Percentiles rank a stretch among this genome's conserved stretches.
Conservation (phyloP, 2,797 vertebrate species). For the Notolepis coatsorum region DNA sequence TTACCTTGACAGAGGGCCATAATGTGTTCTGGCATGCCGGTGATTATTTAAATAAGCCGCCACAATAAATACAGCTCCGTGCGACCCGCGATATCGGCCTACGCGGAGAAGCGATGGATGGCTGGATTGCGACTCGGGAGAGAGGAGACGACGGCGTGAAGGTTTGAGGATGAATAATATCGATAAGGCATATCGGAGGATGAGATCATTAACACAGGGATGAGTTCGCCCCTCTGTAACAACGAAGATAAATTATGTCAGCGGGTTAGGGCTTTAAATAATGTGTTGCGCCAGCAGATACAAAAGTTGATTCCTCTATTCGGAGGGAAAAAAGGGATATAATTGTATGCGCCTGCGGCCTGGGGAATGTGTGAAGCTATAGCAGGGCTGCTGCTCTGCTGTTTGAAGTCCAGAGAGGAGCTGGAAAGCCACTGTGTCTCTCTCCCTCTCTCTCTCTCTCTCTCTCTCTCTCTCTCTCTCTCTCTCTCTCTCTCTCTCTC, state of each 20-base stretch:
- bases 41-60: constrained; percentile 82
- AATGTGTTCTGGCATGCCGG: constrained; percentile 71
- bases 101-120: constrained; percentile 35
- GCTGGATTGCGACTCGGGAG: constrained; percentile 56
- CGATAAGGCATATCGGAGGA: constrained; percentile 44
- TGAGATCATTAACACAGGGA: constrained; percentile 47
- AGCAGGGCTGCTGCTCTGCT: constrained; percentile 33
- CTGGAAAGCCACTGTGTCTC: constrained; percentile 25
- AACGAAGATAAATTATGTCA: constrained; percentile 24
- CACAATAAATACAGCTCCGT: constrained; percentile 70
- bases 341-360: constrained; percentile 23
- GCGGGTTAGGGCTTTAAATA: constrained; percentile 28
- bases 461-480: neutral
- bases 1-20: constrained; percentile 78
- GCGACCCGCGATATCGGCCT: constrained; percentile 56
- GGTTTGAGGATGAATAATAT: constrained; percentile 49
- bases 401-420: constrained; percentile 56
- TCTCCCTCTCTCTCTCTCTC: constrained; percentile 12
- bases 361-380: constrained; percentile 23
- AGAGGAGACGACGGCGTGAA: constrained; percentile 26
- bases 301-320: constrained; percentile 45
- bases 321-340: constrained; percentile 46
- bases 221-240: constrained; percentile 51
- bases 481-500: neutral
- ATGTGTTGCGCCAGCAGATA: constrained; percentile 28